phyloP scores from a whole-genome alignment of 1,140 invertebrate genomes.

The Bactericera cockerelli region DNA sequence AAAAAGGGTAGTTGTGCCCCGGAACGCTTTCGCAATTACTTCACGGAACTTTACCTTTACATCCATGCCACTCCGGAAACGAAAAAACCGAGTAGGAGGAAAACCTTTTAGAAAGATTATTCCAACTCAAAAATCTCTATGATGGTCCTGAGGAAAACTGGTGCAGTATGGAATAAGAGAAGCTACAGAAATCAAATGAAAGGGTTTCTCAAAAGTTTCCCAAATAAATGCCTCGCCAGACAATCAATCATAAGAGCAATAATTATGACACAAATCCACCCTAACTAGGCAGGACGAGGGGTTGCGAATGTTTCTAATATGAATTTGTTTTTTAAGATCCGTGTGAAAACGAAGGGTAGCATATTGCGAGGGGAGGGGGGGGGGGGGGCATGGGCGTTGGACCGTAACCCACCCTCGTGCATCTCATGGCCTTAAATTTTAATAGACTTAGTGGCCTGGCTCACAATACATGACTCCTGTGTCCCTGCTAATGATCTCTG shows the following conservation, averaged over 20 bases:
- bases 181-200: neutral
- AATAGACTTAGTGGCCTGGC: conserved; percentile 1
- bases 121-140: too few species aligned
- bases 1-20: too few species aligned
- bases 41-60: too few species aligned
- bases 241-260: conserved; percentile 8
- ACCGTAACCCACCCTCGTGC: neutral
- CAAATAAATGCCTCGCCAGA: neutral
- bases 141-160: neutral
- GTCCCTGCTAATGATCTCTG: neutral
- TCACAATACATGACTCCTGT: neutral
- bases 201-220: neutral
- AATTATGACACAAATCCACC: conserved; percentile 8
- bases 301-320: neutral
- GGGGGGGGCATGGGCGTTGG: neutral
- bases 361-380: neutral
- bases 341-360: conserved; percentile 7
- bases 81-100: too few species aligned
- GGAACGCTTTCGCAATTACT: too few species aligned
- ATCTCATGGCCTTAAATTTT: conserved; percentile 1
- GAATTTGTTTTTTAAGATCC: conserved; percentile 7
- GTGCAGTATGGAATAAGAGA: neutral
- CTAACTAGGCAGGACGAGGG: neutral
- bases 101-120: too few species aligned
- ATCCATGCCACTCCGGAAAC: too few species aligned